Conservation (phyloP, 1,140 invertebrate genomes). For the Thalassaphorura encarpata region DNA sequence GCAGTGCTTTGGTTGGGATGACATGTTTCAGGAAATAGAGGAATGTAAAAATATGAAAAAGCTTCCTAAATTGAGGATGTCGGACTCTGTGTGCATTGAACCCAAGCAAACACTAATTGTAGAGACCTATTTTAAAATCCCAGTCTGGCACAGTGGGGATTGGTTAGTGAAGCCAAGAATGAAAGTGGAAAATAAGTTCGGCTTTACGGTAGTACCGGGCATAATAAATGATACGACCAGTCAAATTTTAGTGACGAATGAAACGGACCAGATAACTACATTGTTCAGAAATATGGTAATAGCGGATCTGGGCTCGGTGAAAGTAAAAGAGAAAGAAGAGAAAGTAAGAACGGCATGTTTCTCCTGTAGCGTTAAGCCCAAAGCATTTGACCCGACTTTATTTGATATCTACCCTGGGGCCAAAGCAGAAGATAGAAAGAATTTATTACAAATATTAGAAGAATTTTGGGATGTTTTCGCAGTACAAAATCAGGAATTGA, state of each 20-base stretch:
- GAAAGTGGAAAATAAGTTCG: background rate
- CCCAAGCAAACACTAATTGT: background rate
- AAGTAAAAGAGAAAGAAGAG: background rate
- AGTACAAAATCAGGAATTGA: background rate
- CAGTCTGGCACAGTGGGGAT: background rate
- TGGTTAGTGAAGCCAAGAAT: background rate
- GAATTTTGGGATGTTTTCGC: constrained; percentile 1
- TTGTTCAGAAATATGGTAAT: background rate
- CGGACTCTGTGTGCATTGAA: background rate
- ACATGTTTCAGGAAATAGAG: background rate
- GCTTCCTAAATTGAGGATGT: background rate
- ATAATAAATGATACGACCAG: background rate
- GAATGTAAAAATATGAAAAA: background rate
- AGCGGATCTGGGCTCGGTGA: background rate
- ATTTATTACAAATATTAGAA: background rate
- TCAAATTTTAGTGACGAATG: background rate
- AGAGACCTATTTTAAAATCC: background rate
- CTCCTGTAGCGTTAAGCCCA: background rate
- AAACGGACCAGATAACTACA: background rate
- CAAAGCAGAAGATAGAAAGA: background rate
- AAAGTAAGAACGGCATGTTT: background rate
- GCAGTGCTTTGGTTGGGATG: too few relatives aligned
- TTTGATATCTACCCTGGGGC: background rate
- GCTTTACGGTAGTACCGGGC: background rate
- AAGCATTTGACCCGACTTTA: background rate